A percentile compares a stretch with the other conserved stretches of the same genome.
phyloP scores from a whole-genome alignment of 2,113 vertebrate genomes.

The Pomatostomus ruficeps region DNA sequence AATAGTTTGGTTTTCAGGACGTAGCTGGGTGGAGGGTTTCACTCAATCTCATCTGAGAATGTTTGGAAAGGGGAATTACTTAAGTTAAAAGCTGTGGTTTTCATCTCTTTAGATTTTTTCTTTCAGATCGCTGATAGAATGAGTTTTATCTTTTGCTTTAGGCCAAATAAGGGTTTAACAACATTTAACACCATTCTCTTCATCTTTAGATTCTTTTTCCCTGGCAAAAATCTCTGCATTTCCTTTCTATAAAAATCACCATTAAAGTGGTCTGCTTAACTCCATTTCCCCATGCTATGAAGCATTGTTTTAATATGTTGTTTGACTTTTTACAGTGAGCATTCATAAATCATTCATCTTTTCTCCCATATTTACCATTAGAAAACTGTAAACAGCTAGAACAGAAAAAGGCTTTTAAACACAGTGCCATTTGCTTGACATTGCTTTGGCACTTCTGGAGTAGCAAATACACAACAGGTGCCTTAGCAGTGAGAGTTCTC shows the following conservation, averaged over 20 bases:
- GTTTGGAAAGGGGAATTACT: background rate
- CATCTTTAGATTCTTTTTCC: background rate
- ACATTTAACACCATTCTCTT: background rate
- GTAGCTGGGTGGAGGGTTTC: background rate
- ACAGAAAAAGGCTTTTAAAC: background rate
- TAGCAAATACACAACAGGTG: background rate
- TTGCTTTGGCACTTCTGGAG: background rate
- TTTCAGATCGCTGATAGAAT: background rate
- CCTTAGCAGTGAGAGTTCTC: background rate
- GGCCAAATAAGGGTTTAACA: background rate
- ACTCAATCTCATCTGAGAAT: background rate
- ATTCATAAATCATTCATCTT: slow-evolving; percentile 18
- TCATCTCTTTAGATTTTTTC: background rate
- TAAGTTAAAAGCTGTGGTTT: background rate
- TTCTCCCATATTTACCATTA: background rate
- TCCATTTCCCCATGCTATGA: background rate
- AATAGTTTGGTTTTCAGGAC: background rate
- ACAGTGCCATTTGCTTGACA: background rate
- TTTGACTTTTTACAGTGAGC: slow-evolving; percentile 7
- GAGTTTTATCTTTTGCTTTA: background rate
- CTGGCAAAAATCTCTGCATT: background rate
- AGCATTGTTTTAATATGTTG: slow-evolving; percentile 43
- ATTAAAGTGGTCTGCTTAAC: background rate
- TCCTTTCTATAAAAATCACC: background rate
- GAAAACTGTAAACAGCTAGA: slow-evolving; percentile 6